These are phyloP conservation scores for Osmerus eperlanus DNA, from an alignment of 2,113 vertebrate species.

Conservation along the genomic window DNA sequence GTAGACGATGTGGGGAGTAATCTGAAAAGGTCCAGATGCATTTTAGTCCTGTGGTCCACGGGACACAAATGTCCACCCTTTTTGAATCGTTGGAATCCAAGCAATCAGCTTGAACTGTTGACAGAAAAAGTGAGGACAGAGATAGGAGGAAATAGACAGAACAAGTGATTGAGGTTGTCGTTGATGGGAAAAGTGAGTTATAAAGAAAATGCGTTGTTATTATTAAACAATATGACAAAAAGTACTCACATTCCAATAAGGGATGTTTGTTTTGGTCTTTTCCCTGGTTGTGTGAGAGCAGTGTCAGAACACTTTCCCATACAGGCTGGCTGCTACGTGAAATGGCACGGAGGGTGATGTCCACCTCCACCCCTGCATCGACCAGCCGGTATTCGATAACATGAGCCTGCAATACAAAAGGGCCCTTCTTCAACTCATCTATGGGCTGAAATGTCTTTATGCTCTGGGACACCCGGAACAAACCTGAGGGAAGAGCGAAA, in stretches of 20 bases:
- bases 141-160: background rate
- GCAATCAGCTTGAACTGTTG: conserved; percentile 25
- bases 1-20: conserved; percentile 27
- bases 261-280: too few species aligned
- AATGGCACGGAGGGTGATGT: conserved; percentile 52
- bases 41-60: conserved; percentile 28
- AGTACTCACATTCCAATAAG: too few species aligned
- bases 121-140: background rate
- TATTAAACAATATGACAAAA: too few species aligned
- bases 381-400: conserved; percentile 50
- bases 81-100: conserved; percentile 22
- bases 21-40: conserved; percentile 39
- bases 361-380: conserved; percentile 62
- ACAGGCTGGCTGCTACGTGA: conserved; percentile 26
- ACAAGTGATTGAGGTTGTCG: background rate
- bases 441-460: conserved; percentile 57
- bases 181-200: too few species aligned
- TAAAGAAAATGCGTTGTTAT: too few species aligned
- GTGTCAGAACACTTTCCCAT: conserved; percentile 65
- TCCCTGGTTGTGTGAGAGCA: conserved; percentile 52
- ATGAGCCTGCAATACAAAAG: conserved; percentile 50
- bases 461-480: conserved; percentile 53
- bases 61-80: conserved; percentile 44
- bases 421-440: conserved; percentile 69
- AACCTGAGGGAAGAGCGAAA: conserved; percentile 37